Base-by-base conservation (phyloP, 2,113 vertebrate species). In the Cyanoliseus patagonus region DNA sequence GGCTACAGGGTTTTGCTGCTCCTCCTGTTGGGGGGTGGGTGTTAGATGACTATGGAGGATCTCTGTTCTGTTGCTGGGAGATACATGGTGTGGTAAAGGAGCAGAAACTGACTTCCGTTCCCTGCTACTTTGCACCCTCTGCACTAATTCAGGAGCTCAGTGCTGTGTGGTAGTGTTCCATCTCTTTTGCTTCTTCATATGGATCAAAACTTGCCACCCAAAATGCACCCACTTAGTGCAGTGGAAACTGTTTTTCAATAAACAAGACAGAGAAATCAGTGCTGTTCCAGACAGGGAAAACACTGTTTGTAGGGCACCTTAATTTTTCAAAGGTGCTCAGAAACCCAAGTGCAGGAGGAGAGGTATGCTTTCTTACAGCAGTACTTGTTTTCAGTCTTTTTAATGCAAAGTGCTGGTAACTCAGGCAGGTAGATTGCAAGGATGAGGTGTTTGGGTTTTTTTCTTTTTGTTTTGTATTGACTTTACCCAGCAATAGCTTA, bases 151-250 rank as follows among this genome's bases (percentile, higher is more conserved):
- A 1, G 75, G 51, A 83, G 44, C 62, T 91, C 11, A 10, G 47
- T 39, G 52, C 74, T 75, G 33, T 41, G 18, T 9, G 2, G 41
- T 7, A 12, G 8, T n/a, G 17, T 69, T 84, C 17, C 0, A 0
- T 35, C 19, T 72, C 33, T 78, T 46, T 41, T 33, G 3, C 35
- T 59, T 72, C 68, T 49, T 83, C 39, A 6, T 33, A 37, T 0
- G 1, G 33, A 61, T 88, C 41, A 25, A 28, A 47, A 75, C 64
- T 69, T 46, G 18, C 31, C 67, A 52, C 49, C 37, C 31, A 16
- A 46, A 92, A 44, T 39, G 24, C 25, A 59, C 59, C 9, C 10
- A 17, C 3, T 87, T 35, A 74, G 16, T 39, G 67, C 44, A 42
- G 35, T 18, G 14, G 25, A n/a, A 74, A 30, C 7, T 30, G 27